Conservation (phyloP, 2,113 vertebrate species). For the Arenaria interpres region DNA sequence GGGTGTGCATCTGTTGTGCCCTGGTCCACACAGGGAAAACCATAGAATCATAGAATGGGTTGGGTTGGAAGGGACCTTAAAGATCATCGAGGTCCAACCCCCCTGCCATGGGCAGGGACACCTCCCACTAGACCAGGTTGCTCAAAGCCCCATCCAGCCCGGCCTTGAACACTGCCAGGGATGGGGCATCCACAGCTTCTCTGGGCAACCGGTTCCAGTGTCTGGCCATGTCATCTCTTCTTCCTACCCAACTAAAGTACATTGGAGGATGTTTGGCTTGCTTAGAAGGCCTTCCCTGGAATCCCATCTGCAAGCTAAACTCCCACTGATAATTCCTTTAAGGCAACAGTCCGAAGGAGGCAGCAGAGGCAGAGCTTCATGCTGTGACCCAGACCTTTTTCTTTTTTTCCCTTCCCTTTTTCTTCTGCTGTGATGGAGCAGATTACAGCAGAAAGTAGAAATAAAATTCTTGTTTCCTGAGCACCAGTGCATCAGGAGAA, state of each 20-base stretch:
- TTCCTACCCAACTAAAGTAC: not conserved
- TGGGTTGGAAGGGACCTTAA: not conserved
- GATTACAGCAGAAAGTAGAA: not conserved
- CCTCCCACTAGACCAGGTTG: not conserved
- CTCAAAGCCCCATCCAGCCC: not conserved
- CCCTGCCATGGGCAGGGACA: not conserved
- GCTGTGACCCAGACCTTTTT: not conserved
- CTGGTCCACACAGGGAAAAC: not conserved
- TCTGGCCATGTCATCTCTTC: not conserved
- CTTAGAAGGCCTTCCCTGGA: not conserved
- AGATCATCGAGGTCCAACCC: not conserved
- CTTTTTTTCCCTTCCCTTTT: rapidly evolving
- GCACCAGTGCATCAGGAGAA: conserved; percentile 21
- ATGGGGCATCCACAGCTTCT: not conserved
- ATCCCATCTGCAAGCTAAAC: not conserved
- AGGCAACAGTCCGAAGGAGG: not conserved
- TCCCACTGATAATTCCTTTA: not conserved
- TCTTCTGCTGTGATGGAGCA: not conserved
- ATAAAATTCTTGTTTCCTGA: conserved; percentile 10
- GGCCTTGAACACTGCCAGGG: not conserved
- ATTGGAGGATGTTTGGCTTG: not conserved
- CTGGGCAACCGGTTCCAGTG: not conserved
- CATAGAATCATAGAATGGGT: not conserved
- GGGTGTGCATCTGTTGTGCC: not conserved
- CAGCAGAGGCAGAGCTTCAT: not conserved